phyloP scores from a whole-genome alignment of 2,797 vertebrate genomes.

The Anguilla obscura region DNA sequence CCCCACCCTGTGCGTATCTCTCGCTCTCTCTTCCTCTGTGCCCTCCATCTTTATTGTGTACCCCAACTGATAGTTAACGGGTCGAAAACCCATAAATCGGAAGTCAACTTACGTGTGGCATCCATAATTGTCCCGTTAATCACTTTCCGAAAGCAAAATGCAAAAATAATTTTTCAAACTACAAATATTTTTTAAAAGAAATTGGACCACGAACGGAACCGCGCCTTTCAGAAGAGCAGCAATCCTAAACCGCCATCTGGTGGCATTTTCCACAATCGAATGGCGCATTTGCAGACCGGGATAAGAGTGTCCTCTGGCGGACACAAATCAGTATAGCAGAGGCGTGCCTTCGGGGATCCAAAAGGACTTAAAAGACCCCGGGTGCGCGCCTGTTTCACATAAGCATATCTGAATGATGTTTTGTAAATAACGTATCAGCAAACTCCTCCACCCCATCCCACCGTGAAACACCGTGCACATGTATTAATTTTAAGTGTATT shows the following conservation, averaged over 20 bases:
- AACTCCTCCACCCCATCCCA: too few relatives aligned
- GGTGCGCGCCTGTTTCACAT: background rate
- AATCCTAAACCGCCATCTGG: slow-evolving; percentile 99
- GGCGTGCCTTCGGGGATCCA: slow-evolving; percentile 51
- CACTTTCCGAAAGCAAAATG: slow-evolving; percentile 63
- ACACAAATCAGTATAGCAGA: slow-evolving; percentile 55
- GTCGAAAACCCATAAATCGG: slow-evolving; percentile 70
- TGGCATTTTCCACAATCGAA: slow-evolving; percentile 94
- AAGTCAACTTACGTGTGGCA: slow-evolving; percentile 72
- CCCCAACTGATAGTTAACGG: slow-evolving; percentile 66
- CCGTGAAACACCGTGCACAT: too few relatives aligned
- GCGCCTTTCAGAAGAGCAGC: slow-evolving; percentile 92
- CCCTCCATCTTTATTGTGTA: slow-evolving; percentile 85
- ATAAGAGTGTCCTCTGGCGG: slow-evolving; percentile 91
- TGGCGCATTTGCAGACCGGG: slow-evolving; percentile 88
- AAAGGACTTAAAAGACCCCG: slow-evolving; percentile 58
- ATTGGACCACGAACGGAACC: slow-evolving; percentile 86
- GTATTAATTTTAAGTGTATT: too few relatives aligned
- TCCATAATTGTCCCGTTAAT: slow-evolving; percentile 75
- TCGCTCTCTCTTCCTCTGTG: slow-evolving; percentile 70
- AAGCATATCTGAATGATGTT: background rate
- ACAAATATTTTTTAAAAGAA: slow-evolving; percentile 75
- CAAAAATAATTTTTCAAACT: slow-evolving; percentile 62
- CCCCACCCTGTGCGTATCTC: slow-evolving; percentile 63
- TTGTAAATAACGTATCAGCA: background rate